Conservation (phyloP, 1,140 invertebrate species). For the Fopius arisanus region DNA sequence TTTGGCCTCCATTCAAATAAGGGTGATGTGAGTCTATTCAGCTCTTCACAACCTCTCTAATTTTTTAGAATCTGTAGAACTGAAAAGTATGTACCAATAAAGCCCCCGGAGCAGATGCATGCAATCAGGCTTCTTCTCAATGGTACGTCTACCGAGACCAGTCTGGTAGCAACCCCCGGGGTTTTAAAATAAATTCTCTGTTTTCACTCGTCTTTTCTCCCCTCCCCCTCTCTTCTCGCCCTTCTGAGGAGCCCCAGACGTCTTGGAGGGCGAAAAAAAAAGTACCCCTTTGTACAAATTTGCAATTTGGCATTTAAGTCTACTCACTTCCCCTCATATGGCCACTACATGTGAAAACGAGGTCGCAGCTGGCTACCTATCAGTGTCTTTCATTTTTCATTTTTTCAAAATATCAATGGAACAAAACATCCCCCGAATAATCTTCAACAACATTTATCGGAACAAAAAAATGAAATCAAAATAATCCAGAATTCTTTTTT, state of each 20-base stretch:
- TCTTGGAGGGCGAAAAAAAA: constrained; percentile 19
- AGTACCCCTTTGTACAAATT: constrained; percentile 46
- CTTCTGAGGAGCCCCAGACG: constrained; percentile 1
- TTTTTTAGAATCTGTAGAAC: constrained; percentile 1
- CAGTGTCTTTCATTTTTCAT: not conserved
- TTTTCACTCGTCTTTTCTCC: constrained; percentile 4
- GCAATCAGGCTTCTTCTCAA: constrained; percentile 53
- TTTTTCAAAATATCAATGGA: not conserved
- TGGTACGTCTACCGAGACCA: constrained; percentile 43
- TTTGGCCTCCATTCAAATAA: not conserved
- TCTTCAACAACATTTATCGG: no score
- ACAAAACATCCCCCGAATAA: not conserved
- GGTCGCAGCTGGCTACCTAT: constrained; percentile 5
- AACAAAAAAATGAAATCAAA: not conserved
- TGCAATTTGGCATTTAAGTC: constrained; percentile 41
- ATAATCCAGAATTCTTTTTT: not conserved
- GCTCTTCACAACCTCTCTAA: not conserved
- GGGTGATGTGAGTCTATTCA: not conserved
- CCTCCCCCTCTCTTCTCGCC: not conserved
- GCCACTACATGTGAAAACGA: not conserved
- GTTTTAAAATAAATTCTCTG: constrained; percentile 5
- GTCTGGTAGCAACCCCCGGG: not conserved
- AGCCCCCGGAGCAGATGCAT: constrained; percentile 50
- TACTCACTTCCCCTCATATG: not conserved
- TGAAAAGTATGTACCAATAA: constrained; percentile 5